A percentile compares a stretch with the other conserved stretches of the same genome.
Evolutionary conservation across 2,797 vertebrate species (phyloP).

Genomic region (Euthynnus affinis): DNA sequence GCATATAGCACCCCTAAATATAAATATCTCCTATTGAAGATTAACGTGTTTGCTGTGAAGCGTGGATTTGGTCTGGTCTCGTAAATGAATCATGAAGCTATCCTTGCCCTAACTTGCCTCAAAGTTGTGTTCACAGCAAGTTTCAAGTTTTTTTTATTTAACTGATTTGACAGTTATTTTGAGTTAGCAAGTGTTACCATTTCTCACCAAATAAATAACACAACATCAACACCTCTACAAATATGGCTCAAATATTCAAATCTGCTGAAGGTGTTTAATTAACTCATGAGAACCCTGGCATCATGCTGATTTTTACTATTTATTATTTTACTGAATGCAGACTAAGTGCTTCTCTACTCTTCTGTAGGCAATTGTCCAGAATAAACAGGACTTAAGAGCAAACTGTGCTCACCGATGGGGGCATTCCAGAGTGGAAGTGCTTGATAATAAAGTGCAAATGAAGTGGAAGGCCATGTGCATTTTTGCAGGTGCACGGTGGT

Average conservation of each 20-base stretch:
- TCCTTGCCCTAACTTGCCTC: background rate
- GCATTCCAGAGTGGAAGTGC: background rate
- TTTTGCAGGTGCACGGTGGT: constrained; percentile 8
- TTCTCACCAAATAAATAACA: constrained; percentile 29
- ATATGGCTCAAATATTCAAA: constrained; percentile 20
- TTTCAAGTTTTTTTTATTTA: constrained; percentile 32
- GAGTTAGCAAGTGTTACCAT: constrained; percentile 31
- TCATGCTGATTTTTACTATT: constrained; percentile 19
- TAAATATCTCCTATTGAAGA: background rate
- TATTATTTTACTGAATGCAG: constrained; percentile 9
- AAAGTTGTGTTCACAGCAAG: constrained; percentile 24
- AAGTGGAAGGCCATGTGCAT: background rate
- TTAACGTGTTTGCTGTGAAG: background rate
- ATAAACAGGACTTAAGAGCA: constrained; percentile 14
- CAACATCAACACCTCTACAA: constrained; percentile 35
- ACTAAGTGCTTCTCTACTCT: background rate
- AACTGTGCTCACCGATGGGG: background rate
- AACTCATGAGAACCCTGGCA: constrained; percentile 21
- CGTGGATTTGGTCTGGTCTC: background rate
- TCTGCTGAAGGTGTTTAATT: constrained; percentile 56
- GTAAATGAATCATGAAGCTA: constrained; percentile 28
- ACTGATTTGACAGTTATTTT: constrained; percentile 37
- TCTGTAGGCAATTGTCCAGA: background rate
- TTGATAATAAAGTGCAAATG: background rate
- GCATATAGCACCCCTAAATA: background rate